Base-by-base conservation (phyloP, 2,888 invertebrate species). In the Sesia bembeciformis region DNA sequence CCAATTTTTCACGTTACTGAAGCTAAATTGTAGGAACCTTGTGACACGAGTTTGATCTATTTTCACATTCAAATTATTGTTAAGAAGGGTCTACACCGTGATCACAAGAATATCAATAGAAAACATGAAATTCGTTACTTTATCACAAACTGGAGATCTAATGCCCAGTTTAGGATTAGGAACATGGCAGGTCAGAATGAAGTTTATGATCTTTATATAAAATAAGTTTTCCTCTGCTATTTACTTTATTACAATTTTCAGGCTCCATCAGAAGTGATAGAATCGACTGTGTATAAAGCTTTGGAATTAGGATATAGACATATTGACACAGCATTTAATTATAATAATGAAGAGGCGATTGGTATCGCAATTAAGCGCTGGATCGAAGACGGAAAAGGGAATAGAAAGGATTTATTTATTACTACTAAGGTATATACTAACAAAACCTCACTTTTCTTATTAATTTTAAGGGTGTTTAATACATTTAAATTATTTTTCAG, bases 321-420 rank as follows among this genome's bases (percentile, higher is more conserved):
- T 62, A 93, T 94, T 62, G 95, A 96, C 72, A 95, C 95, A 6
- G 95, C 95, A 40, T 93, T 93, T 70, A 93, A 93, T 81, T 96
- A 96, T 68, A 92, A 93, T 60, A 96, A 95, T 65, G 95, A 96
- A 78, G 93, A 93, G 61, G 91, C 92, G 2, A 93, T 96, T 61
- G 95, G 95, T 4, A 89, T 85, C 55, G 93, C 92, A 40, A 76
- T 96, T 52, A 91, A 91, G 63, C 90, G 91, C 68, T 94, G 94
- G 93, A 85, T 95, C 41, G 73, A 84, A 39, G 84, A 90, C 51
- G 93, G 93, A 46, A 91, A 91, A 66, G 91, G 93, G 6, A 91
- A 84, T 57, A 84, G 96, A 56, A 91, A 93, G 65, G 94, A 95
- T 52, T 81, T 96, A 57, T 96, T 95, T 80, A 91, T 96, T 58